A percentile compares a stretch with the other conserved stretches of the same genome.
Conservation (phyloP, 2,888 invertebrate species). For the Lumbricus terrestris region DNA sequence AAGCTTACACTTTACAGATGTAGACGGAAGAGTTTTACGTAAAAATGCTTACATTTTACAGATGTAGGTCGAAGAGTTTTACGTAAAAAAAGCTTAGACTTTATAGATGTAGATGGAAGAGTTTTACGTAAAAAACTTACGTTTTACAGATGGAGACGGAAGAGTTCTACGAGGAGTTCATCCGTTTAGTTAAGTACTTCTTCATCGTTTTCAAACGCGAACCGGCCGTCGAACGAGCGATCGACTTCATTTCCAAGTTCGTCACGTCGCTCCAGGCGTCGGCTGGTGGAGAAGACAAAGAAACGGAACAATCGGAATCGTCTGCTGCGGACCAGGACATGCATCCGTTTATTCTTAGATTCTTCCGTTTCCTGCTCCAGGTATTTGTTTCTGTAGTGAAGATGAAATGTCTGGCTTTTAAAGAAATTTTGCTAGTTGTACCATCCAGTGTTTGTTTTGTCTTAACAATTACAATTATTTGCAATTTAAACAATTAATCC, state of each 20-base stretch:
- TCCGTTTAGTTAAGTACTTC: conserved; percentile 67
- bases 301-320: conserved; percentile 19
- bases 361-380: conserved; percentile 60
- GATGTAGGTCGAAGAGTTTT: too few relatives aligned
- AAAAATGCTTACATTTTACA: too few relatives aligned
- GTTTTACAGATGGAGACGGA: conserved; percentile 63
- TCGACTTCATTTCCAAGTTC: conserved; percentile 74
- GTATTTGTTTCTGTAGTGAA: conserved; percentile 26
- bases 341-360: conserved; percentile 64
- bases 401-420: background rate
- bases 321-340: conserved; percentile 61
- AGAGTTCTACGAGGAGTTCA: conserved; percentile 68
- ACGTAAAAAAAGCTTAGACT: too few relatives aligned
- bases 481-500: too few relatives aligned
- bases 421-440: background rate
- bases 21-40: conserved; percentile 66
- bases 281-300: conserved; percentile 4
- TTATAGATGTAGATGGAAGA: too few relatives aligned
- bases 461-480: too few relatives aligned
- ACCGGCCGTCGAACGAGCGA: conserved; percentile 69
- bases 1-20: conserved; percentile 57
- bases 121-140: too few relatives aligned
- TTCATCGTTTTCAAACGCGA: conserved; percentile 71
- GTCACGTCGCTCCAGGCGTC: conserved; percentile 63
- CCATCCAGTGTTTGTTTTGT: too few relatives aligned